A percentile compares a stretch with the other conserved stretches of the same genome.
These are phyloP conservation scores for Pica pica DNA, from an alignment of 2,113 vertebrate genomes.

Conservation along the genomic window DNA sequence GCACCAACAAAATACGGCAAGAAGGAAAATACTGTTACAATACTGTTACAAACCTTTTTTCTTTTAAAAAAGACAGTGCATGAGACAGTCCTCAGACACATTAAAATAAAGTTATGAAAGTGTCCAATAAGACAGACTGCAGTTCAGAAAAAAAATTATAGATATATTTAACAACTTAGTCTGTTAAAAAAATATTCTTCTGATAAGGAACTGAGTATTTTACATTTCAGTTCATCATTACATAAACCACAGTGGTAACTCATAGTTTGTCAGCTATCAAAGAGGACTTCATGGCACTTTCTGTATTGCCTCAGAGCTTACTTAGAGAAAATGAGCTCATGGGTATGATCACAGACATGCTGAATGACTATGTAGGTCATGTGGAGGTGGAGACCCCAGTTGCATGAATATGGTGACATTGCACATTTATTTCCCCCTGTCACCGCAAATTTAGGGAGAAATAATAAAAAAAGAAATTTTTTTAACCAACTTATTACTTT, in stretches of 20 bases:
- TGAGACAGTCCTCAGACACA: neutral
- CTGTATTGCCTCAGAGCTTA: neutral
- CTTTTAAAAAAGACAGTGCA: neutral
- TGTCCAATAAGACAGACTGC: neutral
- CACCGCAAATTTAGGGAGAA: neutral
- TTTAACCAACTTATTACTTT: neutral
- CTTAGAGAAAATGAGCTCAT: neutral
- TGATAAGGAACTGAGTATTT: neutral
- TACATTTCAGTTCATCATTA: neutral
- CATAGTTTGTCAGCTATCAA: neutral
- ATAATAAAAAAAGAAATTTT: neutral
- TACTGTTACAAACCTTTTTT: neutral
- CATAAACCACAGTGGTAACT: neutral
- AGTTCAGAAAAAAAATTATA: neutral
- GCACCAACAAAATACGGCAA: neutral
- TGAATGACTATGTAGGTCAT: neutral
- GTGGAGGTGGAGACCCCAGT: neutral
- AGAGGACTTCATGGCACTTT: neutral
- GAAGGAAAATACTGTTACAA: neutral
- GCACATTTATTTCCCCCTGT: rapidly evolving
- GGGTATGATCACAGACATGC: neutral
- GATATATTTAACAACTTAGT: neutral
- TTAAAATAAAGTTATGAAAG: neutral
- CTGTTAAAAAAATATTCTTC: neutral
- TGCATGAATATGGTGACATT: neutral